A percentile compares a stretch with the other conserved stretches of the same genome.
Conservation (phyloP, 1,140 invertebrate genomes). For the Caenorhabditis remanei region DNA sequence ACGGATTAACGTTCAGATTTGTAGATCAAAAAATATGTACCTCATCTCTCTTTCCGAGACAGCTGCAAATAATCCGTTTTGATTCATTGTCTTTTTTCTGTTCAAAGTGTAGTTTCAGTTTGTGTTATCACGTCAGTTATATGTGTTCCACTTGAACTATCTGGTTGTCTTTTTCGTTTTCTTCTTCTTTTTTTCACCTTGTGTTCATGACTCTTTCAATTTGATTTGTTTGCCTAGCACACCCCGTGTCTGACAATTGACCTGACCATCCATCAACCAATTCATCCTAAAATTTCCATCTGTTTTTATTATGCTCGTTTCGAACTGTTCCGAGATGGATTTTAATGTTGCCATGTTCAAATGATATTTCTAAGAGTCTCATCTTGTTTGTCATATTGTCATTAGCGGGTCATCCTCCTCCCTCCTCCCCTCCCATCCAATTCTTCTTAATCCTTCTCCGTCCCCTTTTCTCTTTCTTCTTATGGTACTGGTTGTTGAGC, state of each 20-base stretch:
- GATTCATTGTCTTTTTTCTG: neutral
- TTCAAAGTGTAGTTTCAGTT: neutral
- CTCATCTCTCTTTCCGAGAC: neutral
- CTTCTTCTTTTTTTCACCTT: neutral
- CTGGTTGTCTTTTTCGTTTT: neutral
- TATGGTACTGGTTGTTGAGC: neutral
- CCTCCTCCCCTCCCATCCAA: constrained; percentile 10
- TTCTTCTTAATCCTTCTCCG: constrained; percentile 17
- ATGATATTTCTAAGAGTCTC: constrained; percentile 31
- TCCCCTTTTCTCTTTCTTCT: neutral
- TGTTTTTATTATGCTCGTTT: constrained; percentile 29
- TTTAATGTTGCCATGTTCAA: constrained; percentile 21
- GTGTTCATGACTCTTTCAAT: constrained; percentile 40
- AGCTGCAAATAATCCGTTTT: constrained; percentile 29
- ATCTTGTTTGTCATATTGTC: constrained; percentile 49
- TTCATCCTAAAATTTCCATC: constrained; percentile 1
- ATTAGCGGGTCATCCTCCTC: constrained; percentile 37
- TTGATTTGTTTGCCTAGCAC: constrained; percentile 31
- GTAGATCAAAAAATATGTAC: constrained; percentile 33
- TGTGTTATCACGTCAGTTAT: constrained; percentile 42
- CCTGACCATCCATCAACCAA: neutral
- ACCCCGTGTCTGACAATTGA: constrained; percentile 14
- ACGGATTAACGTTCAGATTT: constrained; percentile 16
- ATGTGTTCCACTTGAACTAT: constrained; percentile 43
- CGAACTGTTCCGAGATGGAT: neutral